Evolutionary conservation across 1,140 invertebrate genomes (phyloP).

Genomic region (Bombus turneri): DNA sequence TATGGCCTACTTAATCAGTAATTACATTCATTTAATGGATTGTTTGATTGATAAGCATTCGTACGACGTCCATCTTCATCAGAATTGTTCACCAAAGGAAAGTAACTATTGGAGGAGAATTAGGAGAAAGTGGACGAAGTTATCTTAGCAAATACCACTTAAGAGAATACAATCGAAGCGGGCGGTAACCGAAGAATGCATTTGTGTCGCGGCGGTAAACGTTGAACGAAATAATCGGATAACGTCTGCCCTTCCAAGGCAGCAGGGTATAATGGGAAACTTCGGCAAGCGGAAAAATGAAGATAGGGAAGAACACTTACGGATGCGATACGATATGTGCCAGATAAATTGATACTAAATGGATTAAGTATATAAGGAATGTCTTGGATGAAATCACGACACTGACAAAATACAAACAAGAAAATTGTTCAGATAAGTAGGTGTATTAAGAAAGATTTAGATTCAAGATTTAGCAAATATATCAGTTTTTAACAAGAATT

Average conservation of each 20-base stretch:
- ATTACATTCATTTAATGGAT: neutral
- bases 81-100: neutral
- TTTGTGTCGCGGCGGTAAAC: conserved; percentile 34
- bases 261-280: conserved; percentile 46
- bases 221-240: conserved; percentile 69
- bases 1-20: neutral
- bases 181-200: conserved; percentile 65
- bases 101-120: conserved; percentile 47
- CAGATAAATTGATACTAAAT: conserved; percentile 69
- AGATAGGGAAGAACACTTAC: conserved; percentile 43
- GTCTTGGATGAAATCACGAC: neutral
- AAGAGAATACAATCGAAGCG: conserved; percentile 54
- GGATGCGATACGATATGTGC: conserved; percentile 64
- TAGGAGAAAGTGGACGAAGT: conserved; percentile 62
- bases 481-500: too few relatives aligned
- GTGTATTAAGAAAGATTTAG: too few relatives aligned
- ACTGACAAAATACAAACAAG: too few relatives aligned
- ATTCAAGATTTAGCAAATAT: too few relatives aligned
- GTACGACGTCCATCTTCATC: neutral
- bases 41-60: neutral
- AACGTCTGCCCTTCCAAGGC: conserved; percentile 51
- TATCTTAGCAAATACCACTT: conserved; percentile 68
- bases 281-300: conserved; percentile 50
- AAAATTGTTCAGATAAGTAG: too few relatives aligned
- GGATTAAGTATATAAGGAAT: conserved; percentile 56